phyloP scores from a whole-genome alignment of 2,888 invertebrate species.

The Xanthorhoe designata region DNA sequence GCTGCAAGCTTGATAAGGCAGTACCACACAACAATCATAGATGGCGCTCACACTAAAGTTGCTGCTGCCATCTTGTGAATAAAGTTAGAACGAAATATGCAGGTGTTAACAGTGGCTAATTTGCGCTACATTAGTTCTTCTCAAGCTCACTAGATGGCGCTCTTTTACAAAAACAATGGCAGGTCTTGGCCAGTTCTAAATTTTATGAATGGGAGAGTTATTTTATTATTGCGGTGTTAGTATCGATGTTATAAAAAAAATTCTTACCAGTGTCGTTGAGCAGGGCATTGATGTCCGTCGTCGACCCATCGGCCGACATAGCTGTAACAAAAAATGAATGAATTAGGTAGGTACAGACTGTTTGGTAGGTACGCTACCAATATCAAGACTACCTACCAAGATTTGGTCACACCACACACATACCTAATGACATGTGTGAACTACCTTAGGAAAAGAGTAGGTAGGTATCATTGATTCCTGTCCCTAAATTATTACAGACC shows the following conservation, averaged over 20 bases:
- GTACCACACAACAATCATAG: background rate
- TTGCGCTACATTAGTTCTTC: background rate
- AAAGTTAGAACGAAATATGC: conserved; percentile 1
- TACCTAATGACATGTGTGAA: too few relatives aligned
- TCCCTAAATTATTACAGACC: too few relatives aligned
- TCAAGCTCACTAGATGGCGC: conserved; percentile 44
- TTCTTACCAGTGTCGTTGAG: conserved; percentile 87
- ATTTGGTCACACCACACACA: too few relatives aligned
- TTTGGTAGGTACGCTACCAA: too few relatives aligned
- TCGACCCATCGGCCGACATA: conserved; percentile 87
- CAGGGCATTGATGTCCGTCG: conserved; percentile 86
- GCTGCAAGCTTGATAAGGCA: background rate
- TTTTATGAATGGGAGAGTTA: too few relatives aligned
- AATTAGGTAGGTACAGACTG: background rate
- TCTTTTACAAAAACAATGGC: background rate
- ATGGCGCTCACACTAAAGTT: conserved; percentile 10
- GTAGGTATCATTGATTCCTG: too few relatives aligned
- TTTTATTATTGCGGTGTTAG: background rate
- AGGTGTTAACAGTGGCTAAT: background rate
- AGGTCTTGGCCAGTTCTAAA: too few relatives aligned
- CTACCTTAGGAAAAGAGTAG: too few relatives aligned
- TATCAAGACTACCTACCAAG: too few relatives aligned
- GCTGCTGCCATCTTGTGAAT: conserved; percentile 43
- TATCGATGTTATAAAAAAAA: conserved; percentile 9
- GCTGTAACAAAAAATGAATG: conserved; percentile 77